These are phyloP conservation scores for Enteromius viviparus DNA, from an alignment of 2,797 vertebrate species.

Conservation along the genomic window DNA sequence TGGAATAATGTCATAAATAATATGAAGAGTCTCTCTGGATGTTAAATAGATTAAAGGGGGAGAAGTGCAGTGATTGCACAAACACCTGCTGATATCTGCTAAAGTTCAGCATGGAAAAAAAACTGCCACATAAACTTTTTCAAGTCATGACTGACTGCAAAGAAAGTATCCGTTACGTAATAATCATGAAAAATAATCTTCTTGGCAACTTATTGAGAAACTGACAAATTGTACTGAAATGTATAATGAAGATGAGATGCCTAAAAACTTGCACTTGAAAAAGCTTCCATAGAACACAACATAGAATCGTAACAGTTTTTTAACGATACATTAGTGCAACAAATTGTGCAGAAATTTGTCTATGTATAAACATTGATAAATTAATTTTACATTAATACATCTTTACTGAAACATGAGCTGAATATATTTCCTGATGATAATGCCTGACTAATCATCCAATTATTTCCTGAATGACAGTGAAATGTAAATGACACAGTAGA, in stretches of 20 bases:
- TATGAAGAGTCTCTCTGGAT: conserved; percentile 9
- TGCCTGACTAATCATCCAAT: neutral
- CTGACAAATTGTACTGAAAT: neutral
- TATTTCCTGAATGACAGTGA: neutral
- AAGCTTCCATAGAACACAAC: neutral
- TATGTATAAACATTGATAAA: neutral
- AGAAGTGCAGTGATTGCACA: neutral
- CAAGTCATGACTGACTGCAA: neutral
- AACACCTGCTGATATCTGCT: conserved; percentile 21
- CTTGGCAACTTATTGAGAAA: neutral
- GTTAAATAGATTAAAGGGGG: conserved; percentile 19
- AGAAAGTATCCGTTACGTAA: neutral
- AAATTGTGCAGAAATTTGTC: neutral
- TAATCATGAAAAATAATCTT: neutral
- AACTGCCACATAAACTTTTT: neutral
- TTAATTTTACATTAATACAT: neutral
- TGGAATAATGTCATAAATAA: neutral
- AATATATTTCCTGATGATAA: neutral
- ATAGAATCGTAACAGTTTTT: neutral
- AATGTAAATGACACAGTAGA: neutral
- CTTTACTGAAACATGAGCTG: neutral
- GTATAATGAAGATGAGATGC: neutral
- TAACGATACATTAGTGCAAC: neutral
- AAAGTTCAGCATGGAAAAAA: conserved; percentile 10
- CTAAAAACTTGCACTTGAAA: neutral